phyloP scores from a whole-genome alignment of 2,888 invertebrate genomes.

The Drosophila maculinotata region DNA sequence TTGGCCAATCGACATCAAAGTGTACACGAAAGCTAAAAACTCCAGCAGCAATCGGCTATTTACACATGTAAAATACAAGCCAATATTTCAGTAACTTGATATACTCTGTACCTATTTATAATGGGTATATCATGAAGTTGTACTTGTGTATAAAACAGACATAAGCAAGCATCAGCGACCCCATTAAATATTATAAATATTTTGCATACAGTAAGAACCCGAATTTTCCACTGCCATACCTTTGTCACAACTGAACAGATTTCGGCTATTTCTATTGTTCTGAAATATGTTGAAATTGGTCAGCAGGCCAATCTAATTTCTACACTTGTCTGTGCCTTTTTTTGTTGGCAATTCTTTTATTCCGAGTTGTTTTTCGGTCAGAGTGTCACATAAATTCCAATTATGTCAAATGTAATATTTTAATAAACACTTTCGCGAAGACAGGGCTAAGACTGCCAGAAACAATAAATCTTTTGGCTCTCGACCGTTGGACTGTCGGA shows the following conservation, averaged over 20 bases:
- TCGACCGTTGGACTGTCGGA: constrained; percentile 29
- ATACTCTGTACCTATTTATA: no score
- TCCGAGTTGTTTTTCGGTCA: constrained; percentile 18
- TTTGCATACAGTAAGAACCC: no score
- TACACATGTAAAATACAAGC: constrained; percentile 1
- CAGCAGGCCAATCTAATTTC: constrained; percentile 8
- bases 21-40: constrained; percentile 15
- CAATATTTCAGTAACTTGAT: no score
- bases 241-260: no score
- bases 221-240: no score
- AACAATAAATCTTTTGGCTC: constrained; percentile 70
- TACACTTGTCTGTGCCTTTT: constrained; percentile 10
- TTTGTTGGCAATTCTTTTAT: neutral
- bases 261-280: no score
- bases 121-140: no score
- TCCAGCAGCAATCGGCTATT: neutral
- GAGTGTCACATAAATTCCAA: constrained; percentile 80
- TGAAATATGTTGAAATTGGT: neutral
- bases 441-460: constrained; percentile 51
- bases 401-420: constrained; percentile 84
- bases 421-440: constrained; percentile 81
- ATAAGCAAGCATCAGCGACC: no score
- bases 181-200: no score
- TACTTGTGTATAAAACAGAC: no score
- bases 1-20: constrained; percentile 60